Percentiles rank a stretch among this genome's conserved stretches.
phyloP scores from a whole-genome alignment of 2,797 vertebrate species.

The Delichon dasypus region DNA sequence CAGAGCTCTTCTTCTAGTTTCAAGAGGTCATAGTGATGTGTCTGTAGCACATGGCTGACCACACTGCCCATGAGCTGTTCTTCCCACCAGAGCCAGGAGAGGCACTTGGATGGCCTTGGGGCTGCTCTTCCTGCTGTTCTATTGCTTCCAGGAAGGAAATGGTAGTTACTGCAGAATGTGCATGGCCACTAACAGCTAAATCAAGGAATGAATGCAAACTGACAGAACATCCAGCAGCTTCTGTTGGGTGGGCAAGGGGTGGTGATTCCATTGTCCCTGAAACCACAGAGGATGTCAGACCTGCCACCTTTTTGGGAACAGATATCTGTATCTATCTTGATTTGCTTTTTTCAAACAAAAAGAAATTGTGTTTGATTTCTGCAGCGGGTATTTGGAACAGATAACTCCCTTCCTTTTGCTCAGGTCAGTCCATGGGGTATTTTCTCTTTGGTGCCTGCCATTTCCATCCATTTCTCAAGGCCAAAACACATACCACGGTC shows the following conservation, averaged over 20 bases:
- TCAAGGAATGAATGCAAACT: not conserved
- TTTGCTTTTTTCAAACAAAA: not conserved
- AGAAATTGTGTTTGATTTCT: not conserved
- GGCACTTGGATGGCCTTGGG: not conserved
- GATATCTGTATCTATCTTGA: not conserved
- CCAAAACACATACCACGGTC: not conserved
- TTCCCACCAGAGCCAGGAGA: not conserved
- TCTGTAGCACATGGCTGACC: not conserved
- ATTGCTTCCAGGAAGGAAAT: not conserved
- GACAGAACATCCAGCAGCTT: not conserved
- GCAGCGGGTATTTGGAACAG: not conserved
- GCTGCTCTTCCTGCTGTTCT: not conserved
- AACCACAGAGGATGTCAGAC: not conserved
- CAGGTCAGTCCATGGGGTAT: not conserved
- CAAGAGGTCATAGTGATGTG: fast-evolving
- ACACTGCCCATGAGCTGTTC: not conserved
- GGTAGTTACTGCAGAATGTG: not conserved
- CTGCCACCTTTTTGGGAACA: not conserved
- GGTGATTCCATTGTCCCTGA: not conserved
- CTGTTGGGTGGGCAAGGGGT: not conserved
- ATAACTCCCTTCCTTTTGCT: not conserved
- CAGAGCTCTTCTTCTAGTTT: not conserved
- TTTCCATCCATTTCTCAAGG: not conserved
- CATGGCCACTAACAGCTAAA: not conserved
- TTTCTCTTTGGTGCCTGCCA: not conserved